phyloP scores from a whole-genome alignment of 1,140 invertebrate genomes.

The Vanessa tameamea region DNA sequence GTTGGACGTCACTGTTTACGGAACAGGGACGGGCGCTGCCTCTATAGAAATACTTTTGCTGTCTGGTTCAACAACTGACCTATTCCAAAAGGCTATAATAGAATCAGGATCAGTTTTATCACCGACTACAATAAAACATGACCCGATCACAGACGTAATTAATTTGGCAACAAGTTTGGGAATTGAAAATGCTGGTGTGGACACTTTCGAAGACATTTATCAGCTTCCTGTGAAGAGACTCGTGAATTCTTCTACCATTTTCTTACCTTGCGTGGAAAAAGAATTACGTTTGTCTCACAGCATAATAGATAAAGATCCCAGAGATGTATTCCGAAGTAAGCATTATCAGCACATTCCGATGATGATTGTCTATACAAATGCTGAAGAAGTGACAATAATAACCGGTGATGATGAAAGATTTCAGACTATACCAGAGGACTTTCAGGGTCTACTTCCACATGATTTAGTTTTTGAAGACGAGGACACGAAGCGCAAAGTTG shows the following conservation, averaged over 20 bases:
- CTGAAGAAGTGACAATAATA: constrained; percentile 40
- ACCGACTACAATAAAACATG: constrained; percentile 49
- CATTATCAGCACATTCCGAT: constrained; percentile 55
- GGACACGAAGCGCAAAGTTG: constrained; percentile 44
- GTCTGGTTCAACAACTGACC: constrained; percentile 47
- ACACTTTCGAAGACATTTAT: constrained; percentile 44
- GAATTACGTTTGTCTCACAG: constrained; percentile 34
- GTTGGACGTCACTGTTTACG: constrained; percentile 84
- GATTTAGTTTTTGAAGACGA: constrained; percentile 56
- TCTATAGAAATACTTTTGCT: constrained; percentile 57
- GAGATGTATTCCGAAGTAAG: constrained; percentile 45
- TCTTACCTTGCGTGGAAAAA: constrained; percentile 62
- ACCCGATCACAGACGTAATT: constrained; percentile 47
- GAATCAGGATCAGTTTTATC: constrained; percentile 67
- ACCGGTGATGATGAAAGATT: constrained; percentile 42
- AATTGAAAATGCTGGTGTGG: constrained; percentile 38
- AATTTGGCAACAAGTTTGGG: constrained; percentile 48
- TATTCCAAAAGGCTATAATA: constrained; percentile 62
- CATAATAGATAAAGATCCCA: constrained; percentile 57
- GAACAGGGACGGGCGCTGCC: constrained; percentile 83
- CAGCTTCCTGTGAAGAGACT: constrained; percentile 35
- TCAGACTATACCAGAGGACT: constrained; percentile 46
- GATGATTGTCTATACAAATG: constrained; percentile 52
- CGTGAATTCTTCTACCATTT: constrained; percentile 43
- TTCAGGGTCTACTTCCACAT: constrained; percentile 56